Evolutionary conservation across 2,113 vertebrate species (phyloP), one percentile per base, ranked within the genome.

Genomic region (Oreotrochilus melanogaster): DNA sequence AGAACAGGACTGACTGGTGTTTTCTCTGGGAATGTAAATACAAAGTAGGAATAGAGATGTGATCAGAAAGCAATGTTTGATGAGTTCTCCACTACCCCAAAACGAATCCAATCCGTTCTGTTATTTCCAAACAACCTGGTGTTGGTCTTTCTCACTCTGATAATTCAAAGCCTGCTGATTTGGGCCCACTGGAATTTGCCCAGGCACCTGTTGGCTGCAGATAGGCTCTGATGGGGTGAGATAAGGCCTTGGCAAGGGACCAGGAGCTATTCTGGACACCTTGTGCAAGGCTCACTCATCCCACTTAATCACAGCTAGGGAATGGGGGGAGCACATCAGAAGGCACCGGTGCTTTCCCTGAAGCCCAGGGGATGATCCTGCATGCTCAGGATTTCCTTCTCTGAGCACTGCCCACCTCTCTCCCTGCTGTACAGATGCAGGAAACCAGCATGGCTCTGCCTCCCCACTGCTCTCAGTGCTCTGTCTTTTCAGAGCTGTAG

Each of bases 101-200:
- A 31, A 64, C 74, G 35, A 84, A 90, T 23, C n/a, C 62, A 92
- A 33, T 64, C 23, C 22, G 25, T 92, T 78, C 80, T 0, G 2
- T 66, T 81, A 47, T 86, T 92, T 85, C 51, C 42, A 88, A 86
- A 71, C 45, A 54, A 69, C 33, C 37, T 4, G 1, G 6, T 66
- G 12, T 3, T 85, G 65, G 70, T 54, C 51, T 92, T 86, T 83
- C 54, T 87, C 84, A 88, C 47, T 94, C 82, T 39, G 33, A 80
- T 93, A 76, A 95, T 95, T 91, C 78, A 58, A 76, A 93, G 74
- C 39, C 50, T 76, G 74, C 60, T 88, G 81, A 89, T 88, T 94
- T 92, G 91, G 92, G 62, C 47, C 6, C 11, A 54, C 1, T 43
- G 78, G 78, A 94, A 95, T 95, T 95, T 93, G 61, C 66, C 65